phyloP scores from a whole-genome alignment of 2,797 vertebrate species.

The Neosilurus mollespiculum region DNA sequence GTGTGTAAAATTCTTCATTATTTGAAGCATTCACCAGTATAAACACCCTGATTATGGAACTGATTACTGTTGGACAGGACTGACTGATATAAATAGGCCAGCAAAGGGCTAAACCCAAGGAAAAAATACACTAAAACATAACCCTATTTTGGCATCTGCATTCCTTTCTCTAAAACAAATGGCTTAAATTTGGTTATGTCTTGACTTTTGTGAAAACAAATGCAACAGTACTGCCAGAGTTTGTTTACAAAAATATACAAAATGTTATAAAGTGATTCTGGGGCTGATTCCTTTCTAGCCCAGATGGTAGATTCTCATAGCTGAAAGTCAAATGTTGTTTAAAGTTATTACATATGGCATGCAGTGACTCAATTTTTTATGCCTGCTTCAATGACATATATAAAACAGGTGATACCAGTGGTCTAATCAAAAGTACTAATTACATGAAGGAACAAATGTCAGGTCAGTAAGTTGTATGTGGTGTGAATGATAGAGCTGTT shows the following conservation, averaged over 20 bases:
- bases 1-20: conserved; percentile 4
- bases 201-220: neutral
- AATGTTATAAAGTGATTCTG: neutral
- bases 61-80: neutral
- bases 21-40: conserved; percentile 2
- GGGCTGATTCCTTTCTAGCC: neutral
- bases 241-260: neutral
- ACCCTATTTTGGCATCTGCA: neutral
- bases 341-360: neutral
- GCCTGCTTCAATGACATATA: neutral
- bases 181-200: neutral
- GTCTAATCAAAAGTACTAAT: neutral
- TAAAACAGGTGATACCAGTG: neutral
- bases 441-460: neutral
- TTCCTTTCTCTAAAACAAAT: neutral
- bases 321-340: neutral
- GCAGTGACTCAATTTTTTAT: neutral
- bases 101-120: neutral
- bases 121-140: neutral
- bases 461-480: neutral
- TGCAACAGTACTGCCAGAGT: neutral
- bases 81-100: neutral
- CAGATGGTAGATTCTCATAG: neutral
- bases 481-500: neutral
- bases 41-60: conserved; percentile 23